Evolutionary conservation across 2,113 vertebrate species (phyloP), one percentile per base, ranked within the genome.

Genomic region (Passer domesticus): DNA sequence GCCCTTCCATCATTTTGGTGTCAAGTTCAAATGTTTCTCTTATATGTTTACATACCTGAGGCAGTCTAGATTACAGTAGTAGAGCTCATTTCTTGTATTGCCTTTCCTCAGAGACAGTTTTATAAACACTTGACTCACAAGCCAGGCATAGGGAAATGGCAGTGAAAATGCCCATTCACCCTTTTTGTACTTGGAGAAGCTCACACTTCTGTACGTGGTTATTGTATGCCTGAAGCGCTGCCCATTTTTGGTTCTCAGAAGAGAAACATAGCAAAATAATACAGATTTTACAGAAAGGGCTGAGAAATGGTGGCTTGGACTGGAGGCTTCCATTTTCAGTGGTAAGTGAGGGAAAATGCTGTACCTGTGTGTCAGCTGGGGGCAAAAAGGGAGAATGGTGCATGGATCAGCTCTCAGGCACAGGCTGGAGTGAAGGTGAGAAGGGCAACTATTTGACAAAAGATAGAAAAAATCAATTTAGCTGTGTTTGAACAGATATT

Each of bases 71-170:
- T 92, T 66, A 83, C 69, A 83, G 33, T 17, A 49, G 75, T 6
- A 47, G 56, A 70, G 46, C 82, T 83, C 56, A 41, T 70, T 83
- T 82, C 43, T 89, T 67, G 46, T 8, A 13, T 16, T 91, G 78
- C 55, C 30, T 91, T 83, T 88, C 60, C 70, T 62, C 87, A 44
- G 55, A 77, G 67, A 37, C 27, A 58, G 43, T 67, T 94, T 86
- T 88, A 85, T 80, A 95, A 92, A 91, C 78, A 74, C 60, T 91
- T 74, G 70, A 15, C 74, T 95, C 84, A 43, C n/a, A 47, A 91
- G 35, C 30, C 55, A 59, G 50, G 70, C 84, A 49, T 15, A 60
- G 87, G 50, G 67, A 85, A 87, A 52, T 4, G 58, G 49, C 93
- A 85, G 67, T 83, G 84, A 89, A 88, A 95, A 86, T 37, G 66